phyloP scores from a whole-genome alignment of 53 echinoderm and acorn worm species.

The Patiria pectinifera region DNA sequence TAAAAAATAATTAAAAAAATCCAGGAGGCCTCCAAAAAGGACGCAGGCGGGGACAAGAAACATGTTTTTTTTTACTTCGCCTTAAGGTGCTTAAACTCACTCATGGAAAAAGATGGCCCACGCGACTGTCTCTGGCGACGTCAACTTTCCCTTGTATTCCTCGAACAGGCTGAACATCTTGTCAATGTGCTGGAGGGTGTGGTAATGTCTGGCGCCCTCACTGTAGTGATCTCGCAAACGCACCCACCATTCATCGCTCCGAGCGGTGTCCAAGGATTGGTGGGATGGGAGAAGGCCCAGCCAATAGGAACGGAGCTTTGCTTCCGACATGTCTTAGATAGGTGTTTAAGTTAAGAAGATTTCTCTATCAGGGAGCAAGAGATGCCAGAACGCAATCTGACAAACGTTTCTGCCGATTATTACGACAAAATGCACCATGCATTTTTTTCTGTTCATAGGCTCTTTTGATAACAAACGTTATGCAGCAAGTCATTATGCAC shows the following conservation, averaged over 20 bases:
- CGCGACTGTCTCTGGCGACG: slow-evolving; percentile 54
- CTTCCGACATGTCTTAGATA: not conserved
- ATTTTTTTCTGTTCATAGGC: too few relatives aligned
- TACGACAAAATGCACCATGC: too few relatives aligned
- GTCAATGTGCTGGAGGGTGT: slow-evolving; percentile 74
- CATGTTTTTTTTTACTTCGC: too few relatives aligned
- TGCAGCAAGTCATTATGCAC: too few relatives aligned
- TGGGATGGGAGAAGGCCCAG: not conserved
- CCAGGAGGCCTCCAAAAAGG: too few relatives aligned
- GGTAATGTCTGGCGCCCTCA: slow-evolving; percentile 75
- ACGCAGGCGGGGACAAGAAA: too few relatives aligned
- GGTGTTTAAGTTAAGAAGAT: not conserved
- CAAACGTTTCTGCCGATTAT: too few relatives aligned
- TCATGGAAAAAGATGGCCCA: slow-evolving; percentile 84
- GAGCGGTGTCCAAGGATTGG: not conserved
- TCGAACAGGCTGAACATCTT: slow-evolving; percentile 65
- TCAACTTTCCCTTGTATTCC: slow-evolving; percentile 42
- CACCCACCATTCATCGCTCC: slow-evolving; percentile 64
- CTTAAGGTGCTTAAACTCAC: slow-evolving; percentile 50
- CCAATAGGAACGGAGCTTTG: not conserved
- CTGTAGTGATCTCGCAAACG: slow-evolving; percentile 59
- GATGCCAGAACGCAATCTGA: too few relatives aligned
- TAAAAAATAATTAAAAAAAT: too few relatives aligned
- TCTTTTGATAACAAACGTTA: too few relatives aligned
- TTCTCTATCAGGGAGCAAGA: too few relatives aligned